A percentile compares a stretch with the other conserved stretches of the same genome.
Conservation (phyloP, 2,888 invertebrate genomes). For the Tholera decimalis region DNA sequence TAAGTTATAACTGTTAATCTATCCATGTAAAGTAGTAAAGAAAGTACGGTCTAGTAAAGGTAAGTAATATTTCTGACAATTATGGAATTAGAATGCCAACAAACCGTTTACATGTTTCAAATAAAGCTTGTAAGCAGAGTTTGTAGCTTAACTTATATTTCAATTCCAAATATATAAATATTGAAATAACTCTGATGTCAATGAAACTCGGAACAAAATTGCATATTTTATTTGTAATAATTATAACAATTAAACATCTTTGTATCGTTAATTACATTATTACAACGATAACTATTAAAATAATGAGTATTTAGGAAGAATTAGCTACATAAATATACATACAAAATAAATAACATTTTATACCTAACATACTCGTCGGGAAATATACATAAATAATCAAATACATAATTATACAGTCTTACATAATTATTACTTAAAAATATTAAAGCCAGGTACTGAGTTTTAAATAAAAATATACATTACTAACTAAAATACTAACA, state of each 20-base stretch:
- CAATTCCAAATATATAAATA: too few species aligned
- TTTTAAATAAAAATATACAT: conserved; percentile 66
- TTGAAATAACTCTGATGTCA: too few species aligned
- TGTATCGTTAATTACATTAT: conserved; percentile 52
- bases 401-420: conserved; percentile 67
- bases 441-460: conserved; percentile 87
- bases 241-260: conserved; percentile 58
- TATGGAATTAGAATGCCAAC: neutral
- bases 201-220: conserved; percentile 52
- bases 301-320: conserved; percentile 62
- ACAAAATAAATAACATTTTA: conserved; percentile 37
- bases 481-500: conserved; percentile 69
- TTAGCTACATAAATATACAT: conserved; percentile 43
- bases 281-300: conserved; percentile 44
- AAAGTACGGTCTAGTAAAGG: too few species aligned
- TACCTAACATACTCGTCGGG: conserved; percentile 59
- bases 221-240: conserved; percentile 59
- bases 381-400: conserved; percentile 46
- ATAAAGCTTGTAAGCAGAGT: neutral
- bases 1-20: neutral
- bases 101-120: neutral
- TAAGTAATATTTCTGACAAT: too few species aligned
- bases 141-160: neutral
- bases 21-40: too few species aligned
- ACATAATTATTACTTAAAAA: conserved; percentile 77